Conservation (phyloP, 1,140 invertebrate species). For the Diachasma alloeum region DNA sequence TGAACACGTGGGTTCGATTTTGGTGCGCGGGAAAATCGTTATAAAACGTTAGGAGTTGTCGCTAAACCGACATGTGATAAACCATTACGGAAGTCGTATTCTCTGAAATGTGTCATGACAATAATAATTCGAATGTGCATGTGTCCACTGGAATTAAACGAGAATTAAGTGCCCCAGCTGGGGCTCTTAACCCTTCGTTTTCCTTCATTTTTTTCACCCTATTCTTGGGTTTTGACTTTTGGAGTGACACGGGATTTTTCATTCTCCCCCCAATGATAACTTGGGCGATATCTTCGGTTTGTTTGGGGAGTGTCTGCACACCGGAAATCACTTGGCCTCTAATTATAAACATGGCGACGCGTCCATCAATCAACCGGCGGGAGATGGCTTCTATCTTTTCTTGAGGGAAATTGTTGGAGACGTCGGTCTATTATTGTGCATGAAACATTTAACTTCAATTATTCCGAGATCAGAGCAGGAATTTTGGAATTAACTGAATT, state of each 20-base stretch:
- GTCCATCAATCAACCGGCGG: conserved; percentile 53
- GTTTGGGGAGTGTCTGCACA: neutral
- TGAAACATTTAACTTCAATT: neutral
- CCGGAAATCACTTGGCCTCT: conserved; percentile 39
- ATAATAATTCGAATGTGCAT: neutral
- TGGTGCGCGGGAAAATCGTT: neutral
- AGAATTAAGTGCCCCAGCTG: neutral
- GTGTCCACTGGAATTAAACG: neutral
- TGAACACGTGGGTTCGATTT: conserved; percentile 5
- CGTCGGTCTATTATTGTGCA: conserved; percentile 31
- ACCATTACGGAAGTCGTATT: neutral
- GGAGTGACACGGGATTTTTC: neutral
- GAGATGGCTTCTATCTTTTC: conserved; percentile 32
- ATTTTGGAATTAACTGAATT: neutral
- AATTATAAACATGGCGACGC: conserved; percentile 60
- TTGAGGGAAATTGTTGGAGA: conserved; percentile 15
- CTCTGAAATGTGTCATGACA: neutral
- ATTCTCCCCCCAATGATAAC: neutral
- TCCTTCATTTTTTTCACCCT: neutral
- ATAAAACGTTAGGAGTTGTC: neutral
- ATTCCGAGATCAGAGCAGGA: neutral
- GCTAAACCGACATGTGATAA: neutral
- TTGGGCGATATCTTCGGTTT: neutral
- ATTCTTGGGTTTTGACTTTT: neutral
- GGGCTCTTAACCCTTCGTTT: no score